Conservation (phyloP, 2,888 invertebrate species). For the Spilosoma lubricipeda region DNA sequence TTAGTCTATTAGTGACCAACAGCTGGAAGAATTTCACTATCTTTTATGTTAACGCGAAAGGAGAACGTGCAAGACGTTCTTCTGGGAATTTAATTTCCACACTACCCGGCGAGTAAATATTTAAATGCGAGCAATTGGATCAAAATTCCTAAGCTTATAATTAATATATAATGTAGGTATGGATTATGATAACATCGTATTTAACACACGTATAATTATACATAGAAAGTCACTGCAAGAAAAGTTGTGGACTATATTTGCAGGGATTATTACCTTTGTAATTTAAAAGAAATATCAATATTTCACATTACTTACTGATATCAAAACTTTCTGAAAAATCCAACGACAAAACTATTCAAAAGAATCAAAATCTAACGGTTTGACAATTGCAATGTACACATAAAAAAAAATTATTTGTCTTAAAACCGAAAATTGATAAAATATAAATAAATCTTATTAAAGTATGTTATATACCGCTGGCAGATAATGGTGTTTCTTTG, state of each 20-base stretch:
- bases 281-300: neutral
- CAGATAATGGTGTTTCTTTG: constrained; percentile 5
- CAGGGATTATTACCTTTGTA: neutral
- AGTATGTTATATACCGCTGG: constrained; percentile 1
- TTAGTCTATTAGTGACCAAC: neutral
- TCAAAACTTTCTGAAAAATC: constrained; percentile 6
- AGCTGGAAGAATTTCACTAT: neutral
- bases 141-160: neutral
- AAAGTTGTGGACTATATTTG: neutral
- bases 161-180: no score
- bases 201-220: no score
- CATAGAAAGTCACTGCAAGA: no score
- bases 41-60: neutral
- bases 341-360: neutral
- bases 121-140: neutral
- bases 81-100: constrained; percentile 4
- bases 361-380: constrained; percentile 4
- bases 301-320: neutral
- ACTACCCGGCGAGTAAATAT: neutral
- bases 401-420: constrained; percentile 1
- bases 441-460: neutral
- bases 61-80: neutral
- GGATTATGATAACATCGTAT: no score
- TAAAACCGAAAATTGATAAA: constrained; percentile 1
- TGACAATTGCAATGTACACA: constrained; percentile 12